Evolutionary conservation across 1,140 invertebrate species (phyloP), one percentile per base, ranked within the genome.

Genomic region (Drosophila pruinosa): DNA sequence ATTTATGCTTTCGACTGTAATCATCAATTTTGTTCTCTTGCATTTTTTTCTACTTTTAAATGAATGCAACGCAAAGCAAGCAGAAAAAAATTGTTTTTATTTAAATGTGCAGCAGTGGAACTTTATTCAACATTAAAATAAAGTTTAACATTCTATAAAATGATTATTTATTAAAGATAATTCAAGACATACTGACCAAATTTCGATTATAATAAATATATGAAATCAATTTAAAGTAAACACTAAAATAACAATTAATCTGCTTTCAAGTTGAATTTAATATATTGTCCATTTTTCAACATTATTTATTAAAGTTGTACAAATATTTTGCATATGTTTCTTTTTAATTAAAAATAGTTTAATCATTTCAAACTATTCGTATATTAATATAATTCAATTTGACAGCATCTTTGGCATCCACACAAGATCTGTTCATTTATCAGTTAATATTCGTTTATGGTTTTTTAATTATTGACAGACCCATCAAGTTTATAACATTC

Each of bases 291-390:
- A n/a, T 28, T 28, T 28, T 8, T 8, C 6, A 31, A 31, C 28
- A n/a, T n/a, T n/a, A n/a, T n/a, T n/a, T n/a, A n/a, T n/a, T n/a
- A n/a, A n/a, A n/a, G n/a, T n/a, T n/a, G n/a, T n/a, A n/a, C n/a
- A 17, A 19, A 39, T 39, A 39, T 39, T 47, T 47, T 17, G 12
- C 8, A 12, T 22, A 12, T 24, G n/a, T 34, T 31, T 34, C 47
- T 57, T 72, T 75, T 67, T 52, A 68, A 76, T 75, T 47, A 45
- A 47, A 38, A 59, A 39, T 21, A 38, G 26, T 15, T 31, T 17
- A 50, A 50, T 50, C 24, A 50, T 50, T 50, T 31, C 4, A 26
- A 41, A 41, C 26, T 10, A 17, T 56, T 15, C 41, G 4, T 24
- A n/a, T 15, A 24, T 54, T 39, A 39, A 26, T 24, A 14, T 39